Base-by-base conservation (phyloP, 53 echinoderm and acorn worm species). In the Antedon mediterranea region DNA sequence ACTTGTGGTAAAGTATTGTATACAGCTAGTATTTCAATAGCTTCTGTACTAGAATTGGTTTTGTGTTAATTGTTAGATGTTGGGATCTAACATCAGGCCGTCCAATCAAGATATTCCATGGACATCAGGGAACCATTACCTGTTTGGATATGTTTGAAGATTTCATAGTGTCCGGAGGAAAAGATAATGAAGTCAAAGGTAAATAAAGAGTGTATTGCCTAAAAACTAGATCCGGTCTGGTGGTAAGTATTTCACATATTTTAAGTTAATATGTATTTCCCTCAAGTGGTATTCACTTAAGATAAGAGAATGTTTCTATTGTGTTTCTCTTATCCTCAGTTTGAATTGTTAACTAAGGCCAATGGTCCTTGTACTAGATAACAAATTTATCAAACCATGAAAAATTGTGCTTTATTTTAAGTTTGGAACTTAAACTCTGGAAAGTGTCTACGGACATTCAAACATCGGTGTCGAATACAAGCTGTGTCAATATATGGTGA, bases 121-220 rank as follows among this genome's bases (percentile, higher is more conserved):
- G 98, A 29, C 98, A 98, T 72, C 86, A 88, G 30, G 89, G 85
- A 2, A 92, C 98, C 29, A 82, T 98, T 31, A 83, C 88, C 20
- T 98, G 98, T 78, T 78, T 98, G 34, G 90, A 90, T 31, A 98
- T 98, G 92, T 90, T 74, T 77, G 88, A 79, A 42, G 87, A 90
- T 72, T 77, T 71, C 30, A 33, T 82, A n/a, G 98, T 98, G 20
- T 92, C 98, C 1, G 98, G 98, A 13, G 90, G 90, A 75, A 98
- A 98, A 32, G 98, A 98, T 80, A 92, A 90, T 37, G 86, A 85
- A 71, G 92, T 98, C 90, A 98, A 92, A 92, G 88, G 93, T 93
- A 26, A 79, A 70, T 37, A 6, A 37, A n/a, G n/a, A n/a, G 4
- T 37, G 4, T 37, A 37, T 37, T 6, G 4, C 37, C 37, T 4